These are phyloP conservation scores for Dasyprocta punctata DNA, from an alignment of 2,113 vertebrate genomes.

Conservation along the genomic window DNA sequence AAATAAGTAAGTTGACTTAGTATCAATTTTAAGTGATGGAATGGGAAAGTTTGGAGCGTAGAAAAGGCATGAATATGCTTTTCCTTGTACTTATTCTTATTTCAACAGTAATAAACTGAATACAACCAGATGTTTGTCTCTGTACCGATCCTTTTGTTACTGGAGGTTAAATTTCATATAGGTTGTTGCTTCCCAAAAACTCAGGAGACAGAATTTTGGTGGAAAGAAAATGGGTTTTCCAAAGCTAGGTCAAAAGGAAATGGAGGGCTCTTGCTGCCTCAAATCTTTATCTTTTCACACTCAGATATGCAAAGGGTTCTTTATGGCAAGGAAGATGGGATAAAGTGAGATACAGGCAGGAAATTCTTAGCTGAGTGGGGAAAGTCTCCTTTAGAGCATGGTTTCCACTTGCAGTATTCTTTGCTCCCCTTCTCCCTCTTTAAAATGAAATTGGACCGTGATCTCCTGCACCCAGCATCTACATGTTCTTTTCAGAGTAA, in stretches of 20 bases:
- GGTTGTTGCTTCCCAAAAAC: neutral
- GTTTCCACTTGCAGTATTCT: neutral
- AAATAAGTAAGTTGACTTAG: neutral
- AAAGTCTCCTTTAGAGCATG: neutral
- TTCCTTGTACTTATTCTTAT: neutral
- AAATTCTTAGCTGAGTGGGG: neutral
- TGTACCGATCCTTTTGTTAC: neutral
- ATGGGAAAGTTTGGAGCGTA: neutral
- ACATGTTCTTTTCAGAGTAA: neutral
- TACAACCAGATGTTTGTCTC: neutral
- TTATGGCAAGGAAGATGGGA: neutral
- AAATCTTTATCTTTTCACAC: neutral
- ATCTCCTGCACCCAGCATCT: neutral
- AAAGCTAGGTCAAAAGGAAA: neutral
- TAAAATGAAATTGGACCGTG: neutral
- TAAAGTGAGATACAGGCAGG: neutral
- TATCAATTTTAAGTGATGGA: conserved; percentile 21
- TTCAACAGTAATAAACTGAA: neutral
- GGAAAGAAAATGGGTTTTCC: neutral
- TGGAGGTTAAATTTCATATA: neutral
- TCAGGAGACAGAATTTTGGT: neutral
- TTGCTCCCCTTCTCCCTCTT: neutral
- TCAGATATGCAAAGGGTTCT: neutral
- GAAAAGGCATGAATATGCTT: neutral
- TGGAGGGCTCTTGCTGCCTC: neutral